Evolutionary conservation across 1,140 invertebrate species (phyloP), one percentile per base, ranked within the genome.

Genomic region (Drosophila orena): DNA sequence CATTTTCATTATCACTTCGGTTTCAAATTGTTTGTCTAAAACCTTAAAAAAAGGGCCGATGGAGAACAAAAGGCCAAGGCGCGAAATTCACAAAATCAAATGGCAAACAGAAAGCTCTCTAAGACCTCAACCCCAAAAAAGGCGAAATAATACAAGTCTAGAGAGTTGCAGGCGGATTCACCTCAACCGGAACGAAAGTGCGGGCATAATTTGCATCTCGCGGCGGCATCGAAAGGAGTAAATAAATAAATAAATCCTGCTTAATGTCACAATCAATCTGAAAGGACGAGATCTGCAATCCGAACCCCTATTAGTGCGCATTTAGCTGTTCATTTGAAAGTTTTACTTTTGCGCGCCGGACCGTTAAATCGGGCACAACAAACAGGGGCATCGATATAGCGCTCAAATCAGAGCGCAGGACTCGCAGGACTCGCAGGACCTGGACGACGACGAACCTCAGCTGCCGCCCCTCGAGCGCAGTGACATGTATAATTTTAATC

Each of bases 291-390:
- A 59, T 30, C 74, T 91, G 90, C 79, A 91, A 91, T 90, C 71
- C 89, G 88, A 91, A 91, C 90, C 90, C 90, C 90, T 91, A 91
- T 91, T 91, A 91, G 90, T 76, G 79, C 83, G 90, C 90, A 90
- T 91, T 91, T 91, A 91, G 78, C 90, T 91, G 90, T 91, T 91
- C 90, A 91, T 91, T 91, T 91, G 81, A 91, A 91, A 90, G 90
- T 91, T 90, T 84, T 77, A 79, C 68, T 89, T 88, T 88, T 75
- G 75, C 75, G 79, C 90, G 86, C 71, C 89, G 90, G 80, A 85
- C 90, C 83, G 90, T 91, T 90, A 91, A 91, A 91, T 91, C 81
- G 77, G 78, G 72, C 79, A 53, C 59, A 69, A 77, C 53, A 55
- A 64, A 72, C 47, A 72, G 77, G 72, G 73, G 58, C 44, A 64